A percentile compares a stretch with the other conserved stretches of the same genome.
Evolutionary conservation across 2,113 vertebrate genomes (phyloP).

Genomic region (Papio anubis): DNA sequence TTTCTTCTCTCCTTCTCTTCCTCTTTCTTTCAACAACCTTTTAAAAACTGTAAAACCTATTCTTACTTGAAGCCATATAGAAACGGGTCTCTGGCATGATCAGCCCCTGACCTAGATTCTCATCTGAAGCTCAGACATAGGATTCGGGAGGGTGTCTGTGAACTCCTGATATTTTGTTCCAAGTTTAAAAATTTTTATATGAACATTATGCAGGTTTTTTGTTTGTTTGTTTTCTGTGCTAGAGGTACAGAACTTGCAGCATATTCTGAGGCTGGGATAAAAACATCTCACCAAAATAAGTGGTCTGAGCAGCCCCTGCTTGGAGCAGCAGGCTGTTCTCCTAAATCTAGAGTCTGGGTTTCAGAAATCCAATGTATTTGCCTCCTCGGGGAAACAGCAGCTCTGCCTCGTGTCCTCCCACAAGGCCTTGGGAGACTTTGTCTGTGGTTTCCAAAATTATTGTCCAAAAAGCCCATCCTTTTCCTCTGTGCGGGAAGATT

Average conservation of each 20-base stretch:
- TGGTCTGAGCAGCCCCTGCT: not conserved
- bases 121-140: not conserved
- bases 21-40: not conserved
- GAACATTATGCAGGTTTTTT: too few relatives aligned
- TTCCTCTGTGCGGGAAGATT: too few relatives aligned
- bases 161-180: not conserved
- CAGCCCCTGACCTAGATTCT: not conserved
- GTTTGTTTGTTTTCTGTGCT: not conserved
- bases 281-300: not conserved
- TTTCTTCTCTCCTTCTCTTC: not conserved
- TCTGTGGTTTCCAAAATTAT: not conserved
- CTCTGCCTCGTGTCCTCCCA: not conserved
- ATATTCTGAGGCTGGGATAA: not conserved
- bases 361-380: not conserved
- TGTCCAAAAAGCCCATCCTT: not conserved
- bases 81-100: not conserved
- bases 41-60: not conserved
- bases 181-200: not conserved
- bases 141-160: not conserved
- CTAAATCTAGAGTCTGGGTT: not conserved
- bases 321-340: not conserved
- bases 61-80: not conserved
- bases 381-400: not conserved
- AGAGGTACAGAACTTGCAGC: not conserved
- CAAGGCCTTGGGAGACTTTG: not conserved